A percentile compares a stretch with the other conserved stretches of the same genome.
Conservation (phyloP, 2,797 vertebrate genomes). For the Echeneis naucrates region DNA sequence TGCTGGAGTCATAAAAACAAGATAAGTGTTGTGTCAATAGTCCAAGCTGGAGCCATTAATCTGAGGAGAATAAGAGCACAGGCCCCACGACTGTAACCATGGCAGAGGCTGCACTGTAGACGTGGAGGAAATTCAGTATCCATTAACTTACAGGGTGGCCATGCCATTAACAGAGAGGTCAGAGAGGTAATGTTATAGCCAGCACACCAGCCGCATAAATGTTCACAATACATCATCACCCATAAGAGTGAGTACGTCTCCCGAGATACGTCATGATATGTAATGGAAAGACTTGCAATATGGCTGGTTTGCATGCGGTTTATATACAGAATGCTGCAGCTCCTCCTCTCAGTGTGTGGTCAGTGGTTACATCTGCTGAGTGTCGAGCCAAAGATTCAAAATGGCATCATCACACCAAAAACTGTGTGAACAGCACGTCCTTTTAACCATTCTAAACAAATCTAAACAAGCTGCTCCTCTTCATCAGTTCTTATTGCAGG, state of each 20-base stretch:
- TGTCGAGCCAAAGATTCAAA: background rate
- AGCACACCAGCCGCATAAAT: conserved; percentile 14
- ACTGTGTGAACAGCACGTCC: background rate
- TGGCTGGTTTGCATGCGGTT: conserved; percentile 19
- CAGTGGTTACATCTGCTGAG: background rate
- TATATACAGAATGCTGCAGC: conserved; percentile 1
- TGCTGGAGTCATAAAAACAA: conserved; percentile 77
- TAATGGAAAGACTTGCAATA: conserved; percentile 13
- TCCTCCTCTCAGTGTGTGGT: conserved; percentile 10
- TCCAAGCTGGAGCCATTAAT: conserved; percentile 78
- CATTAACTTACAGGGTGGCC: conserved; percentile 64
- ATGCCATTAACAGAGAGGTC: conserved; percentile 56
- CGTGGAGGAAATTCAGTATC: conserved; percentile 59
- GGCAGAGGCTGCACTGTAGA: conserved; percentile 27
- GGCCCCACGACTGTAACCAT: conserved; percentile 50
- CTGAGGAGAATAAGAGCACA: conserved; percentile 64
- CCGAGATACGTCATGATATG: conserved; percentile 13
- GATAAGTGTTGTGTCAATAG: conserved; percentile 86
- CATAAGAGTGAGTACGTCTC: background rate
- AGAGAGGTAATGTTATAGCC: conserved; percentile 51
- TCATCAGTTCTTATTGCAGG: conserved; percentile 28
- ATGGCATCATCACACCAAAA: background rate
- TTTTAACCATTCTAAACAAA: background rate
- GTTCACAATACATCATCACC: conserved; percentile 43
- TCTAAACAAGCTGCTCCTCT: conserved; percentile 16